Conservation (phyloP, 2,797 vertebrate species). For the Ciconia nigra region DNA sequence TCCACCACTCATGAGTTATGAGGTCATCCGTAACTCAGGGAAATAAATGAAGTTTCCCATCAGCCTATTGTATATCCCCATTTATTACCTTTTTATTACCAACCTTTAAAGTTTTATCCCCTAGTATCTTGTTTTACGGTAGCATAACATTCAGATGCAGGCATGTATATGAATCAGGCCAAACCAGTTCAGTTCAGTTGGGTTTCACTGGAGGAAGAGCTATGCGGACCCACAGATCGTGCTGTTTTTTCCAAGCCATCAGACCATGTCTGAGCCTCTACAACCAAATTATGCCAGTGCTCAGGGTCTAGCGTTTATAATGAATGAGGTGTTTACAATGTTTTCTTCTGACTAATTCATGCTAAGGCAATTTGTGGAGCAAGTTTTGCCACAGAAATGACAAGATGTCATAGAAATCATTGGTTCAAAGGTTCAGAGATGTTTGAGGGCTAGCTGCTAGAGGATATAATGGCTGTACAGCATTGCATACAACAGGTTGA, state of each 20-base stretch:
- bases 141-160: constrained; percentile 5
- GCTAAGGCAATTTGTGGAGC: not conserved
- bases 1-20: constrained; percentile 38
- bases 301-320: not conserved
- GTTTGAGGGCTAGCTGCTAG: not conserved
- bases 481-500: not conserved
- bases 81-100: constrained; percentile 60
- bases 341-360: not conserved
- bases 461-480: not conserved
- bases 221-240: not conserved
- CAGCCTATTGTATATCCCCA: constrained; percentile 41
- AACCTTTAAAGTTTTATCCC: constrained; percentile 58
- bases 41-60: constrained; percentile 56
- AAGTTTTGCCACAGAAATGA: not conserved
- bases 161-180: not conserved
- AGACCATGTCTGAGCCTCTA: not conserved
- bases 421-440: not conserved
- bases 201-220: not conserved
- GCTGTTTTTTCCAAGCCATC: not conserved
- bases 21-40: constrained; percentile 26
- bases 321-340: not conserved
- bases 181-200: not conserved
- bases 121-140: constrained; percentile 27
- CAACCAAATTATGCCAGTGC: not conserved
- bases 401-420: not conserved